phyloP scores from a whole-genome alignment of 2,797 vertebrate genomes.

The Rhynchonycteris naso region DNA sequence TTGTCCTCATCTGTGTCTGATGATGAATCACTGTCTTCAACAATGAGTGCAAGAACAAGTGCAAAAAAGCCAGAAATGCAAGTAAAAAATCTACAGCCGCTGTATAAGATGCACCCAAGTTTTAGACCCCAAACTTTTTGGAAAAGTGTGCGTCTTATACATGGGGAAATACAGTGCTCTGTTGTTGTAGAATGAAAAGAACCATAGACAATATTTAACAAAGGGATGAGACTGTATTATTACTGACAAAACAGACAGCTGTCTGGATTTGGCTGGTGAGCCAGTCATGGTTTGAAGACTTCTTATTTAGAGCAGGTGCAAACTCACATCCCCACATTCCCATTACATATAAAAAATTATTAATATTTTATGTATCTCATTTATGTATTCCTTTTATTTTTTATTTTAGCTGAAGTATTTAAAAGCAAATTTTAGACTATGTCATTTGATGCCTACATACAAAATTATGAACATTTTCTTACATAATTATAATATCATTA shows the following conservation, averaged over 20 bases:
- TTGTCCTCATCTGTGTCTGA: too few species aligned
- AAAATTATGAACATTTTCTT: background rate
- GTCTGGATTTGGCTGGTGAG: background rate
- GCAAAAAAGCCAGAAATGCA: too few species aligned
- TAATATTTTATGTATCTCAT: background rate
- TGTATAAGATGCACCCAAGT: too few species aligned
- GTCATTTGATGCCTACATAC: background rate
- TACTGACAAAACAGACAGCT: background rate
- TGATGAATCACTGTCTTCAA: too few species aligned
- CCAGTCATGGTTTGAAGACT: background rate
- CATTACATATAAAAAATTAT: background rate
- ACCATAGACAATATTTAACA: background rate
- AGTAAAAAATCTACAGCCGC: too few species aligned
- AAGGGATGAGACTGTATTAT: background rate
- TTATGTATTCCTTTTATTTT: background rate
- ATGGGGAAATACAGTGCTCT: too few species aligned
- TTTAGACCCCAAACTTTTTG: too few species aligned
- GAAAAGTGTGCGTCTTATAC: too few species aligned
- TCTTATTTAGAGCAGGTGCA: background rate
- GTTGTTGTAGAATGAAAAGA: background rate
- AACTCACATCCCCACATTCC: background rate
- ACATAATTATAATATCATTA: background rate
- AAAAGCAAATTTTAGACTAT: conserved; percentile 3
- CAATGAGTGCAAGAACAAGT: too few species aligned
- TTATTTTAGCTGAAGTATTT: conserved; percentile 35